These are phyloP conservation scores for Matsumurasca onukii DNA, from an alignment of 1,140 invertebrate genomes.

Conservation along the genomic window DNA sequence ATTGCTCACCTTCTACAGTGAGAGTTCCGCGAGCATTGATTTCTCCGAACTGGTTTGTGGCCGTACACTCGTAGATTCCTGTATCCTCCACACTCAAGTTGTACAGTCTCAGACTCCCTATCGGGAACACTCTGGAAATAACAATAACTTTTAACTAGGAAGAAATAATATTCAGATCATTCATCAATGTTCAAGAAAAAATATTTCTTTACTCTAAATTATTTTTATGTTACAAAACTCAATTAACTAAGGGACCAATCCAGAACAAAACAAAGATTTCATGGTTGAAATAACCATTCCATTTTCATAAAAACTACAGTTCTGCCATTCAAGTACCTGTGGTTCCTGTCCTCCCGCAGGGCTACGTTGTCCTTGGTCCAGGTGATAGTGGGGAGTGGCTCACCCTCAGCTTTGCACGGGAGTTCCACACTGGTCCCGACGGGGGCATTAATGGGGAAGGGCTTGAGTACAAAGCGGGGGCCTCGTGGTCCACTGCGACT, in stretches of 20 bases:
- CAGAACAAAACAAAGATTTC: too few species aligned
- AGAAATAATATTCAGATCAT: too few species aligned
- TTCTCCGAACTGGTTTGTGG: slow-evolving; percentile 76
- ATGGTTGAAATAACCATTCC: too few species aligned
- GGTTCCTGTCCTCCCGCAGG: slow-evolving; percentile 48
- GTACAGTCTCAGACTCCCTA: slow-evolving; percentile 76
- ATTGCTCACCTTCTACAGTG: slow-evolving; percentile 60
- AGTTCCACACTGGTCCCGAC: slow-evolving; percentile 73
- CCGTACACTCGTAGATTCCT: slow-evolving; percentile 88
- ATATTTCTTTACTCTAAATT: too few species aligned
- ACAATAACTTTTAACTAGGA: too few species aligned
- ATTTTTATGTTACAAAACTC: too few species aligned
- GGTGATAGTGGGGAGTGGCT: slow-evolving; percentile 69
- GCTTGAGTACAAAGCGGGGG: slow-evolving; percentile 65
- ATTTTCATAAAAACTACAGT: too few species aligned
- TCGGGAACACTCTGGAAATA: slow-evolving; percentile 47
- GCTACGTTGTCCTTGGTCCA: slow-evolving; percentile 80
- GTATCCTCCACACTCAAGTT: slow-evolving; percentile 70
- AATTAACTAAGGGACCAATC: too few species aligned
- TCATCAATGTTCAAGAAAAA: too few species aligned
- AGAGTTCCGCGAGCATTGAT: slow-evolving; percentile 67
- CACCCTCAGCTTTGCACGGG: slow-evolving; percentile 76
- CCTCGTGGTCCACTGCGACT: slow-evolving; percentile 52
- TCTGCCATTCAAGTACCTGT: slow-evolving; percentile 40
- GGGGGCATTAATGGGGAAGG: slow-evolving; percentile 71